Conservation (phyloP, 2,797 vertebrate genomes). For the Chlorospingus flavigularis region DNA sequence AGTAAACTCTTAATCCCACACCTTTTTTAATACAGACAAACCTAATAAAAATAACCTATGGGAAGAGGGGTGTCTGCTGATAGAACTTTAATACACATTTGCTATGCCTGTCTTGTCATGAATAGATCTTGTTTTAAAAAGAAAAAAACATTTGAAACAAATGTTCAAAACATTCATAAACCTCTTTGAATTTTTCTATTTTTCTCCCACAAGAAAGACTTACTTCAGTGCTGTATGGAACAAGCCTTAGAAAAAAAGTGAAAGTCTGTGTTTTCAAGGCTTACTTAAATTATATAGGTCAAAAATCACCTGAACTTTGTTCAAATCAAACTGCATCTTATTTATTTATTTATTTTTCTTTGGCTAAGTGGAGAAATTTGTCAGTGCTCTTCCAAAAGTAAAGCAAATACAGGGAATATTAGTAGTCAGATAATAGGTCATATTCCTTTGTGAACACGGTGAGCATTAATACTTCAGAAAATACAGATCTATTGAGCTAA, state of each 20-base stretch:
- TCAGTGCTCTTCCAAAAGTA: not conserved
- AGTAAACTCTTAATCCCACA: not conserved
- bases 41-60: not conserved
- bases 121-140: not conserved
- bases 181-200: not conserved
- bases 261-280: not conserved
- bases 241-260: not conserved
- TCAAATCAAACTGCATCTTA: not conserved
- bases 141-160: not conserved
- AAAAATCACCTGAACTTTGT: slow-evolving; percentile 8
- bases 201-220: not conserved
- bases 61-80: not conserved
- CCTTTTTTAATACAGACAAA: not conserved
- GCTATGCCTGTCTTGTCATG: not conserved
- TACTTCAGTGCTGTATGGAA: not conserved
- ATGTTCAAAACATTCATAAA: not conserved
- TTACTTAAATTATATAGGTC: not conserved
- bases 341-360: not conserved
- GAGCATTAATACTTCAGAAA: not conserved
- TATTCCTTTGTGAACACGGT: not conserved
- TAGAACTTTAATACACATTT: not conserved
- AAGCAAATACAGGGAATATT: not conserved
- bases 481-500: not conserved
- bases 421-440: not conserved
- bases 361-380: not conserved